Conservation (phyloP, 2,888 invertebrate genomes). For the Agonopterix arenella region DNA sequence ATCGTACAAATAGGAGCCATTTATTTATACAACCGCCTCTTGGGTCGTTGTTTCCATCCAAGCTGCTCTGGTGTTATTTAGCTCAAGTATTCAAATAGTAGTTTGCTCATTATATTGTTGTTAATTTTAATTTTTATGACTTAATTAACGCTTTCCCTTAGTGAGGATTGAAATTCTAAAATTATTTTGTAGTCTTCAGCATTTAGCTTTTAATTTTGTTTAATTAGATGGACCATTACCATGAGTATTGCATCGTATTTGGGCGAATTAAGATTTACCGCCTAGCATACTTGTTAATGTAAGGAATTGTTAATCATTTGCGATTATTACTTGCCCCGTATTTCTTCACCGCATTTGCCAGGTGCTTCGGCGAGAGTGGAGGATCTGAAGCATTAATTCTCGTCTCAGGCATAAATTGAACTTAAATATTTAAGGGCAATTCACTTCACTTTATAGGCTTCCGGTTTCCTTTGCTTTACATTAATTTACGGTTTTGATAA, state of each 20-base stretch:
- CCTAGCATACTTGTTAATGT: conserved; percentile 1
- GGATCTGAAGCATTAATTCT: neutral
- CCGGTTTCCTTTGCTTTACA: neutral
- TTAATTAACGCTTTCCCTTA: conserved; percentile 33
- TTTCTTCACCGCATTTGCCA: neutral
- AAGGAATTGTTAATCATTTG: neutral
- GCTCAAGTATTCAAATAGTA: conserved; percentile 70
- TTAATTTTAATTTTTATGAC: conserved; percentile 42
- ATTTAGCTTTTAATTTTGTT: conserved; percentile 49
- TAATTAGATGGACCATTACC: conserved; percentile 36
- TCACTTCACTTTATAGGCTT: neutral
- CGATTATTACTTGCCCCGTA: neutral
- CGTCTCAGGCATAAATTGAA: neutral
- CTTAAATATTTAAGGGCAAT: neutral
- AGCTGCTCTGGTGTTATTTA: conserved; percentile 72
- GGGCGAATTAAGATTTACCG: conserved; percentile 17
- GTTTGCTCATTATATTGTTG: conserved; percentile 73
- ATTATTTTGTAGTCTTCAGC: conserved; percentile 56
- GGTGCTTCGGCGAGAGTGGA: neutral
- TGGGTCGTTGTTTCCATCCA: conserved; percentile 44
- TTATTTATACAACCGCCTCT: conserved; percentile 42
- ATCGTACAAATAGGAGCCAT: conserved; percentile 73
- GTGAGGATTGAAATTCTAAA: conserved; percentile 54
- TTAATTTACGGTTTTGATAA: no score
- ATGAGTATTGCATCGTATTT: conserved; percentile 37